These are phyloP conservation scores for Papilio gigon DNA, from an alignment of 2,888 invertebrate species.

Conservation along the genomic window DNA sequence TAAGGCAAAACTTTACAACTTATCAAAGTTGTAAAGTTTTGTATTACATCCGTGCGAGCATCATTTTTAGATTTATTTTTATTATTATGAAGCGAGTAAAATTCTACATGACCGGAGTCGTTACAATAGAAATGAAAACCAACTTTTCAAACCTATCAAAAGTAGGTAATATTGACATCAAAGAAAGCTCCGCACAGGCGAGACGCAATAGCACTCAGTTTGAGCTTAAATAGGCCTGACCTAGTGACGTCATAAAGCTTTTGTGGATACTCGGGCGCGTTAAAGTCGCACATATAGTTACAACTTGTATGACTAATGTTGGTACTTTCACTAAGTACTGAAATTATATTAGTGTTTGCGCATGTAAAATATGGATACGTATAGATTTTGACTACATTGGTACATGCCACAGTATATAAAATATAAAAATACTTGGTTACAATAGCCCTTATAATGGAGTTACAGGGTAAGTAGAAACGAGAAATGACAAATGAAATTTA, in stretches of 20 bases:
- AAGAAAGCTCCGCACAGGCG: slow-evolving; percentile 16
- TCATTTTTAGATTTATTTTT: no score
- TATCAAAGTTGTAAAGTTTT: no score
- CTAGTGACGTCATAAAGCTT: slow-evolving; percentile 35
- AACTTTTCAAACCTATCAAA: slow-evolving; percentile 18
- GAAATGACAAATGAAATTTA: no score
- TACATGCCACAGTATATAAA: no score
- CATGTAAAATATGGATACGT: not conserved
- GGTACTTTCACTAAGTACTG: not conserved
- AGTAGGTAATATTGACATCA: slow-evolving; percentile 25
- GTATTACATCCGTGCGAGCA: no score
- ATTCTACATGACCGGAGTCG: no score
- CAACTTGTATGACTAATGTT: slow-evolving; percentile 3
- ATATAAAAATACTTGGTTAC: no score
- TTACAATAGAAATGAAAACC: not conserved
- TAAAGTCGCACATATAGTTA: slow-evolving; percentile 23
- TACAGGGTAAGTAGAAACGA: no score
- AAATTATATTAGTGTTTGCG: not conserved
- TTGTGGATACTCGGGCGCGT: slow-evolving; percentile 28
- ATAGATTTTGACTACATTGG: no score
- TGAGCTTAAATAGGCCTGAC: slow-evolving; percentile 37
- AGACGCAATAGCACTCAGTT: slow-evolving; percentile 26
- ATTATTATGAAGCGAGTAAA: no score
- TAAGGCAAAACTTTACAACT: no score
- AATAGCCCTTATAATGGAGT: no score